A percentile compares a stretch with the other conserved stretches of the same genome.
Conservation (phyloP, 2,888 invertebrate genomes). For the Megastigmus dorsalis region DNA sequence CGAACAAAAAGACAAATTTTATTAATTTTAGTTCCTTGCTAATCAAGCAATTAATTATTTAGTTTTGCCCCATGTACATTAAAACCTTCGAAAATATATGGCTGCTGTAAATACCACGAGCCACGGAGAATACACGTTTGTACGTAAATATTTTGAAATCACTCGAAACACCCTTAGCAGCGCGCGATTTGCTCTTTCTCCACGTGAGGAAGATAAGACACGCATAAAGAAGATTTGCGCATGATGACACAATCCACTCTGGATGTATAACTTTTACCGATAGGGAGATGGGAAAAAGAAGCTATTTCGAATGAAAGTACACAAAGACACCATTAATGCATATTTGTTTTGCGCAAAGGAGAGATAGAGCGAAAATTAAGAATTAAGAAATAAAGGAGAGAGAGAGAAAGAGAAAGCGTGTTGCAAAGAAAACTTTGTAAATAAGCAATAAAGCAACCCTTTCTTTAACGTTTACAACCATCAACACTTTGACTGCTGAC, state of each 20-base stretch:
- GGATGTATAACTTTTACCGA: conserved; percentile 13
- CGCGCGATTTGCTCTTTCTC: conserved; percentile 1
- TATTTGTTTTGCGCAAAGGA: conserved; percentile 30
- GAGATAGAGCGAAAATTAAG: conserved; percentile 26
- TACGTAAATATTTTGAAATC: conserved; percentile 39
- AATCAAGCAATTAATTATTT: conserved; percentile 13
- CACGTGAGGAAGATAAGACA: conserved; percentile 3
- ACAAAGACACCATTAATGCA: conserved; percentile 35
- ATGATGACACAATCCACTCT: conserved; percentile 35
- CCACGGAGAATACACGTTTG: conserved; percentile 19
- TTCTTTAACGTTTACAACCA: conserved; percentile 46
- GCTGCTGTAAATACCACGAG: conserved; percentile 50
- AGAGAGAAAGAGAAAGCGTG: conserved; percentile 31
- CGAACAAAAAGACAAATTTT: conserved; percentile 20
- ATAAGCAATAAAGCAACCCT: conserved; percentile 50
- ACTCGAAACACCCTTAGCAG: conserved; percentile 37
- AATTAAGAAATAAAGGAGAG: conserved; percentile 21
- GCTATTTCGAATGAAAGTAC: conserved; percentile 49
- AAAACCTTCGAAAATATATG: conserved; percentile 13
- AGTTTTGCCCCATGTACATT: conserved; percentile 46
- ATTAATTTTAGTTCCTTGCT: conserved; percentile 37
- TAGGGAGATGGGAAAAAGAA: conserved; percentile 2
- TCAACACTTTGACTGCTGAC: conserved; percentile 51
- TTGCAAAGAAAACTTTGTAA: conserved; percentile 51
- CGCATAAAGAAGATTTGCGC: not conserved